Conservation (phyloP, 2,888 invertebrate genomes). For the Sesia bembeciformis region DNA sequence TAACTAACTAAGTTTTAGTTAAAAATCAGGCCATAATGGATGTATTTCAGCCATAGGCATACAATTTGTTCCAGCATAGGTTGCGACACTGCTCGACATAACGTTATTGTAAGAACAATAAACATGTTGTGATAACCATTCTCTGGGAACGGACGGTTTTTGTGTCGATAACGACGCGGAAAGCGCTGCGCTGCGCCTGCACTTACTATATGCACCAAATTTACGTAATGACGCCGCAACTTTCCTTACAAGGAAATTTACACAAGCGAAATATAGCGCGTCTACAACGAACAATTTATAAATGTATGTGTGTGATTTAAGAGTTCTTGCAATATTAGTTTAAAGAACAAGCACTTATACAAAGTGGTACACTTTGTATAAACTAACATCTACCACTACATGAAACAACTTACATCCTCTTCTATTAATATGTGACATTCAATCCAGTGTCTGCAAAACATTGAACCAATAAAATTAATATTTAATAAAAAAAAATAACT, state of each 20-base stretch:
- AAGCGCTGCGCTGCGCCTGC: slow-evolving; percentile 23
- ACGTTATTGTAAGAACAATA: slow-evolving; percentile 50
- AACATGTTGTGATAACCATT: slow-evolving; percentile 45
- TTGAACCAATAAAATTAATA: too few relatives aligned
- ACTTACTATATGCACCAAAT: slow-evolving; percentile 40
- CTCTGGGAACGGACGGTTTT: slow-evolving; percentile 53
- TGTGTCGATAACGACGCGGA: slow-evolving; percentile 42
- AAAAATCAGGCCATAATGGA: too few relatives aligned
- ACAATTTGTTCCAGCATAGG: neutral
- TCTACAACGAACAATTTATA: neutral
- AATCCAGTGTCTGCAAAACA: too few relatives aligned
- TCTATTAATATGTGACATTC: too few relatives aligned
- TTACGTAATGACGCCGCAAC: slow-evolving; percentile 50
- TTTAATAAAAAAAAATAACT: too few relatives aligned
- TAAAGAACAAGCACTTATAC: too few relatives aligned
- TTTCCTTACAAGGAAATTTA: slow-evolving; percentile 38
- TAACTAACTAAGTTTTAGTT: too few relatives aligned
- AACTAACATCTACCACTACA: too few relatives aligned
- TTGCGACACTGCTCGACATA: slow-evolving; percentile 41
- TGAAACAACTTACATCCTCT: too few relatives aligned
- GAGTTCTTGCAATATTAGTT: neutral
- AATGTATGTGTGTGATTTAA: neutral
- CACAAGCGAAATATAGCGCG: neutral
- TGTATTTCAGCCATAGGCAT: neutral
- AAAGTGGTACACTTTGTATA: too few relatives aligned